phyloP scores from a whole-genome alignment of 2,113 vertebrate genomes.

The Solenodon paradoxus region DNA sequence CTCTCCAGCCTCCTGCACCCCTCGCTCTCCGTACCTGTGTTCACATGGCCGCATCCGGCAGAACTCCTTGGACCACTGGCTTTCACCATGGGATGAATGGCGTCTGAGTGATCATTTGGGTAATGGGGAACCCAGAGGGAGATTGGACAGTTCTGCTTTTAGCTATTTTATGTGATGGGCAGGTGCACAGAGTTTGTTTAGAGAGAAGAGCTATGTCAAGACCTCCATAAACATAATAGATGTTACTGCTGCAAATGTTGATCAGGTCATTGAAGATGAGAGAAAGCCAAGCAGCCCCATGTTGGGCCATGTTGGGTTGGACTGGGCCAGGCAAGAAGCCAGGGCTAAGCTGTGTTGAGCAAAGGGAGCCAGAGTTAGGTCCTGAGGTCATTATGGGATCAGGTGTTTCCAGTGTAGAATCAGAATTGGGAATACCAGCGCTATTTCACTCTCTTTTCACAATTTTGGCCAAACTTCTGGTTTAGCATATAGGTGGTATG shows the following conservation, averaged over 20 bases:
- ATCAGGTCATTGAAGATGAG: not conserved
- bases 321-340: not conserved
- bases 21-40: not conserved
- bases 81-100: not conserved
- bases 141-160: not conserved
- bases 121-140: not conserved
- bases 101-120: too few species aligned
- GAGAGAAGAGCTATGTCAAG: not conserved
- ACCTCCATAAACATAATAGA: rapidly evolving
- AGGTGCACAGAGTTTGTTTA: not conserved
- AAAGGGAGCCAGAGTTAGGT: not conserved
- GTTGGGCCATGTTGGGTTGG: rapidly evolving
- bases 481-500: not conserved
- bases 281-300: not conserved
- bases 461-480: not conserved
- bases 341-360: not conserved
- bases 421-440: not conserved
- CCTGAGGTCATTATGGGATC: not conserved
- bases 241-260: not conserved
- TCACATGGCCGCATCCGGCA: not conserved
- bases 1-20: not conserved
- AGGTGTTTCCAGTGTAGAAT: not conserved
- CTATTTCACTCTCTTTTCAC: not conserved
- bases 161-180: not conserved
- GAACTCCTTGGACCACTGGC: not conserved